Evolutionary conservation across 2,888 invertebrate genomes (phyloP), one percentile per base, ranked within the genome.

Genomic region (Sympetrum striolatum): DNA sequence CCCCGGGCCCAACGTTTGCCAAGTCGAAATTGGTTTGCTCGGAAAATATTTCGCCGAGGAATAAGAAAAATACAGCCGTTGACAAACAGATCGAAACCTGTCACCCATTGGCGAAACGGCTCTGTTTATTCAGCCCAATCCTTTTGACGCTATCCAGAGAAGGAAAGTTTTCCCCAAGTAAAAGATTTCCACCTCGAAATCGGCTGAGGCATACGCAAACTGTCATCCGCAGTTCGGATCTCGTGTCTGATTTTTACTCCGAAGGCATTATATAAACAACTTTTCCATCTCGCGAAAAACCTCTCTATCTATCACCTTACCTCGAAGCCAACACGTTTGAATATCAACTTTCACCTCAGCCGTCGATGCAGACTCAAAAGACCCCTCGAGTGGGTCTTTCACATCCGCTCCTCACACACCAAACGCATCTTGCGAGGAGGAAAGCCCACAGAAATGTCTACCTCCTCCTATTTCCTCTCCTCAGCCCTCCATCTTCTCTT

Each of bases 261-360:
- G 37, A 14, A 31, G 10, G 86, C 60, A 22, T 58, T 39, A 64
- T 37, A 60, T 64, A 86, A 86, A 64, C 86, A 64, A 12, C 60
- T 64, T 64, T 86, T 64, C 39, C 86, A 39, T 64, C 22, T 60
- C 35, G 58, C 6, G 31, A 86, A 86, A 37, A 58, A 6, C 86
- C 15, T 64, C 37, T n/a, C 35, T 60, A 18, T 35, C 58, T 18
- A 22, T 22, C 37, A 35, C 22, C 60, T 64, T 48, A 3, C 37
- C 82, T 86, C 22, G n/a, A 86, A 37, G 86, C 37, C 35, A 58
- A 18, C n/a, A 35, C 15, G 37, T 86, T 86, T 86, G 8, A 64
- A 64, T 64, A 86, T 86, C 86, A 86, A 37, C 60, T 86, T 39
- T 86, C 64, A 22, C 86, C 39, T 25, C 64, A 39, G 58, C n/a